Evolutionary conservation across 2,797 vertebrate genomes (phyloP).

Genomic region (Chrysocyon brachyurus): DNA sequence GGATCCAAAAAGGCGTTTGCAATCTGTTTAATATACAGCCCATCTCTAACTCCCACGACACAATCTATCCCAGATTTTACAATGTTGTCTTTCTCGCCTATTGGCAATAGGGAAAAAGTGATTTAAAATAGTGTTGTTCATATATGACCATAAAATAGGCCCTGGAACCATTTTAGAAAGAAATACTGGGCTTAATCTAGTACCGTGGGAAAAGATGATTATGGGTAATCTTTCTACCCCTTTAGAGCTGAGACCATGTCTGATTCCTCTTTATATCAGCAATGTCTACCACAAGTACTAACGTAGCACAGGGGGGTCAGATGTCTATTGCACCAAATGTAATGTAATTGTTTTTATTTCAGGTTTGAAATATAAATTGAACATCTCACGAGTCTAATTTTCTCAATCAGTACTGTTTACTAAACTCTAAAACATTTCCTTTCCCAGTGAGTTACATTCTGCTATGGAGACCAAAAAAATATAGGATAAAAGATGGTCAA

Average conservation of each 20-base stretch:
- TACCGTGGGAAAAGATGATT: neutral
- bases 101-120: conserved; percentile 8
- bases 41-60: neutral
- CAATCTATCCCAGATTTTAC: conserved; percentile 5
- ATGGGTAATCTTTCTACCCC: neutral
- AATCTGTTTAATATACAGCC: neutral
- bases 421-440: neutral
- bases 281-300: neutral
- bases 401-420: neutral
- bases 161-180: neutral
- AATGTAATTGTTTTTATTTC: conserved; percentile 14
- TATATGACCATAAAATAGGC: conserved; percentile 25
- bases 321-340: neutral
- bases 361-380: conserved; percentile 44
- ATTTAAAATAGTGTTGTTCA: neutral
- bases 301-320: neutral
- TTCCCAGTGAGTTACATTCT: neutral
- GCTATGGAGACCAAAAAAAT: neutral
- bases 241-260: neutral
- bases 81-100: neutral
- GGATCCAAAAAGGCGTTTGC: neutral
- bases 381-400: neutral
- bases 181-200: neutral
- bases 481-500: neutral
- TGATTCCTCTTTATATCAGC: neutral